These are phyloP conservation scores for Agapostemon virescens DNA, from an alignment of 2,888 invertebrate species.

Conservation along the genomic window DNA sequence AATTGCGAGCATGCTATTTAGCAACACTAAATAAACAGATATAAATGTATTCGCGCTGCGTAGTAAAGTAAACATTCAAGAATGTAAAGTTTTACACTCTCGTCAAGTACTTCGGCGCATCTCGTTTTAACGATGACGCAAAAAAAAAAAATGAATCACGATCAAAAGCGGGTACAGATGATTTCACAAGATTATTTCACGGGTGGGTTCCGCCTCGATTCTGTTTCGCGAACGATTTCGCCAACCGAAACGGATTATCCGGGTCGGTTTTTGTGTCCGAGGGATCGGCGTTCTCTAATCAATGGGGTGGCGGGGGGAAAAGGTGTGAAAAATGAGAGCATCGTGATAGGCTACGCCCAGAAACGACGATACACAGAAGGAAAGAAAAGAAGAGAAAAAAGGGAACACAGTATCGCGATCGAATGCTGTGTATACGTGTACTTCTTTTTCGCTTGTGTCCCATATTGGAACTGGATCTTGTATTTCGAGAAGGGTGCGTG, in stretches of 20 bases:
- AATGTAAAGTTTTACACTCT: too few relatives aligned
- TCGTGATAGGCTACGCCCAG: constrained; percentile 53
- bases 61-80: too few relatives aligned
- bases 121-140: not conserved
- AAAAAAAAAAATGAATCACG: not conserved
- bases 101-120: too few relatives aligned
- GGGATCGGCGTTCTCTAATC: constrained; percentile 43
- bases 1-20: too few relatives aligned
- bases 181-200: not conserved
- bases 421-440: constrained; percentile 49
- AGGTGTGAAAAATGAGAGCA: constrained; percentile 60
- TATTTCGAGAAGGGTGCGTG: constrained; percentile 75
- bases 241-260: constrained; percentile 22
- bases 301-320: not conserved
- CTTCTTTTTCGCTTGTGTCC: constrained; percentile 44
- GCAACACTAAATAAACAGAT: too few relatives aligned
- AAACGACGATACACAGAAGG: constrained; percentile 24
- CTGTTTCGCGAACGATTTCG: constrained; percentile 10
- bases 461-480: constrained; percentile 65
- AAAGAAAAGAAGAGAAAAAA: constrained; percentile 41
- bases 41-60: too few relatives aligned
- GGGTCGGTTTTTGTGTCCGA: constrained; percentile 1
- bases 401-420: constrained; percentile 65
- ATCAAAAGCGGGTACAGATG: not conserved
- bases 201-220: not conserved